A percentile compares a stretch with the other conserved stretches of the same genome.
These are phyloP conservation scores for Pasiphila rectangulata DNA, from an alignment of 2,888 invertebrate species.

Conservation along the genomic window DNA sequence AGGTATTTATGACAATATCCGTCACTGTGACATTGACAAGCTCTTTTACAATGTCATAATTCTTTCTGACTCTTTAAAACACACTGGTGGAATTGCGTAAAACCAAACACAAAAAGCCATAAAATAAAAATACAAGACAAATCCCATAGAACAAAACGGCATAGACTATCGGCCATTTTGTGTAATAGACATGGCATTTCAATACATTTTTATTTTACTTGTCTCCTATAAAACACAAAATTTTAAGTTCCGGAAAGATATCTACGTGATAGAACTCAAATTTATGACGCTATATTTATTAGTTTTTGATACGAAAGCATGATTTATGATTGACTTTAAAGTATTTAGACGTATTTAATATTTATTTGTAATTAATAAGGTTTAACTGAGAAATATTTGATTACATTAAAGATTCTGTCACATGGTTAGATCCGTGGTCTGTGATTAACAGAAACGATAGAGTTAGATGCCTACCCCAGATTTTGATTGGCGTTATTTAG, in stretches of 20 bases:
- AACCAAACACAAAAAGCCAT: too few species aligned
- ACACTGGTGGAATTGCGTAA: too few species aligned
- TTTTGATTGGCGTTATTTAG: too few species aligned
- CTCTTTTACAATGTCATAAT: slow-evolving; percentile 37
- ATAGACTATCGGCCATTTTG: slow-evolving; percentile 29
- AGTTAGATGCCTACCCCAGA: too few species aligned
- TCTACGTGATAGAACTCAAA: slow-evolving; percentile 47
- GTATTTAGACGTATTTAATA: slow-evolving; percentile 40
- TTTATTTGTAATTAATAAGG: slow-evolving; percentile 43
- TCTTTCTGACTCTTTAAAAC: slow-evolving; percentile 22
- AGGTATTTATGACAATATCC: slow-evolving; percentile 37
- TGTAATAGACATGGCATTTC: slow-evolving; percentile 32
- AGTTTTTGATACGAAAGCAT: slow-evolving; percentile 45
- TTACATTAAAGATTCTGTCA: slow-evolving; percentile 22
- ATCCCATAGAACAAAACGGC: slow-evolving; percentile 14
- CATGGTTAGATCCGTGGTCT: neutral
- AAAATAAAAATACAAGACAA: too few species aligned
- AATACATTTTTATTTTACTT: slow-evolving; percentile 38
- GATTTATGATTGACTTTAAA: slow-evolving; percentile 47
- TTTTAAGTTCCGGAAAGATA: slow-evolving; percentile 47
- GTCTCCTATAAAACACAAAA: slow-evolving; percentile 44
- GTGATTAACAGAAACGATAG: too few species aligned
- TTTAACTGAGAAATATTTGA: slow-evolving; percentile 27
- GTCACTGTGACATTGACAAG: slow-evolving; percentile 32
- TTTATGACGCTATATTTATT: slow-evolving; percentile 47